phyloP scores from a whole-genome alignment of 2,113 vertebrate species.

The Erythrocercus mccallii region DNA sequence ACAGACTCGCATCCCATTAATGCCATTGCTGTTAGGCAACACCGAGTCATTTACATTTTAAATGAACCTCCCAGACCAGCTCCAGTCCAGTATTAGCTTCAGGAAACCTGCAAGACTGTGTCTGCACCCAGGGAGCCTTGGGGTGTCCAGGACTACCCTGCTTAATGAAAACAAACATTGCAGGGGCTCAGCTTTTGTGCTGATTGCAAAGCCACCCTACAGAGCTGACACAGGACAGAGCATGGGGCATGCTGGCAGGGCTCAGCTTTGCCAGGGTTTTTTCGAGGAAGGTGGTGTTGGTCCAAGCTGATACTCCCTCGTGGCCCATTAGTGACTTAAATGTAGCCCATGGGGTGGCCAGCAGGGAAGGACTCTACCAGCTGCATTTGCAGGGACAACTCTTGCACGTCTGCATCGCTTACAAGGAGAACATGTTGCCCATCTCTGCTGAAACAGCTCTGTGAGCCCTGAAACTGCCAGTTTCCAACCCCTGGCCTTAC shows the following conservation, averaged over 20 bases:
- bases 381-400: not conserved
- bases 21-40: not conserved
- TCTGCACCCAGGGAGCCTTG: not conserved
- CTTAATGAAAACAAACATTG: not conserved
- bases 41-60: not conserved
- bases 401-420: not conserved
- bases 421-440: not conserved
- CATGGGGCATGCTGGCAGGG: not conserved
- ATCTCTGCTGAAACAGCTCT: not conserved
- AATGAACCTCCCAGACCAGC: not conserved
- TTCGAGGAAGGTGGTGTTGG: not conserved
- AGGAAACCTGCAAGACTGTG: not conserved
- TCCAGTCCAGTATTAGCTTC: not conserved
- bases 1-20: constrained; percentile 3
- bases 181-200: not conserved
- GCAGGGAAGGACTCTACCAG: not conserved
- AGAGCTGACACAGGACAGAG: not conserved
- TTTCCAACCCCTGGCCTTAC: not conserved
- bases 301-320: not conserved
- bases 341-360: not conserved
- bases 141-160: not conserved
- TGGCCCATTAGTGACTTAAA: not conserved
- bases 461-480: constrained; percentile 1
- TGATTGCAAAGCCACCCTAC: not conserved
- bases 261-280: not conserved